Evolutionary conservation across 2,888 invertebrate genomes (phyloP).

Genomic region (Bedellia somnulentella): DNA sequence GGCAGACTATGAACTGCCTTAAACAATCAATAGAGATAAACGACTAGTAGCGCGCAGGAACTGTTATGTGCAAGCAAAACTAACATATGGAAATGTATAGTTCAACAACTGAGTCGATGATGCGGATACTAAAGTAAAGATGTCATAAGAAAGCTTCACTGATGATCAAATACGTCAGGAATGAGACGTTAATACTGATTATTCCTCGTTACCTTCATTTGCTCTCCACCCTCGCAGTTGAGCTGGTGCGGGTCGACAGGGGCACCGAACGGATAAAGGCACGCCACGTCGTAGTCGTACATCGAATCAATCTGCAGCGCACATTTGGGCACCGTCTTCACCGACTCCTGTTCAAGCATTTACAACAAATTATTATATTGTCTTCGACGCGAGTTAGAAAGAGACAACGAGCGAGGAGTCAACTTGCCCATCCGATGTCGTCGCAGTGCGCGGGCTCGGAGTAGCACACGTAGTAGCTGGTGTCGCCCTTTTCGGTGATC

Average conservation of each 20-base stretch:
- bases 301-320: conserved; percentile 48
- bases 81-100: too few relatives aligned
- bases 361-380: neutral
- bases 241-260: conserved; percentile 28
- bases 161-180: too few relatives aligned
- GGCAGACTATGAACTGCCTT: too few relatives aligned
- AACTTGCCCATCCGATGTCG: conserved; percentile 49
- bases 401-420: neutral
- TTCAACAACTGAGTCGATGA: too few relatives aligned
- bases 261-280: conserved; percentile 40
- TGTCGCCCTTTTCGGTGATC: conserved; percentile 38
- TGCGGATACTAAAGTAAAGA: too few relatives aligned
- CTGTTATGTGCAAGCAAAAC: too few relatives aligned
- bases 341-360: conserved; percentile 25
- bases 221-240: conserved; percentile 43
- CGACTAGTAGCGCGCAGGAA: too few relatives aligned
- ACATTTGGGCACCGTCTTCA: conserved; percentile 35
- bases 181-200: too few relatives aligned
- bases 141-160: too few relatives aligned
- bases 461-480: conserved; percentile 41
- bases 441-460: conserved; percentile 50
- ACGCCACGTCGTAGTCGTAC: conserved; percentile 40
- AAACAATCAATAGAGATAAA: neutral
- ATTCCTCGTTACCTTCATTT: conserved; percentile 54
- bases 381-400: neutral